Conservation (phyloP, 2,797 vertebrate species). For the Glossophaga mutica region DNA sequence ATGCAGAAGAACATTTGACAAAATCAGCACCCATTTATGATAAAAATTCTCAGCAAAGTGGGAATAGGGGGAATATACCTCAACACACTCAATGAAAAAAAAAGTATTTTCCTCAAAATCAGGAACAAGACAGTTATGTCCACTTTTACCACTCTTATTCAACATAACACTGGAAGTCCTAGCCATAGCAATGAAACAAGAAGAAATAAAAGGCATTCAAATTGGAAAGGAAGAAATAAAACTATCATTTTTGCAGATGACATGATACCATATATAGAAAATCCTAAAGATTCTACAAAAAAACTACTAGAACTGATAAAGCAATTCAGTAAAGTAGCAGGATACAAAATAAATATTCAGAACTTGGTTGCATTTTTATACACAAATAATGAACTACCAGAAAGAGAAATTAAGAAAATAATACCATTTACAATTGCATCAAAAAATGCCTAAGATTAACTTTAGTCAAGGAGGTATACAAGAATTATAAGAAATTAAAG, state of each 20-base stretch:
- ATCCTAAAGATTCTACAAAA: not conserved
- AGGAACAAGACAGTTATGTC: not conserved
- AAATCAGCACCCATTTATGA: not conserved
- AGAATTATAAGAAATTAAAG: not conserved
- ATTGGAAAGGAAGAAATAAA: not conserved
- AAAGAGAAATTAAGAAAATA: not conserved
- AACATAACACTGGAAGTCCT: not conserved
- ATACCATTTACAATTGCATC: not conserved
- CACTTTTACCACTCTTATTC: not conserved
- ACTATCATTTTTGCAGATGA: not conserved
- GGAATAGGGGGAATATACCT: not conserved
- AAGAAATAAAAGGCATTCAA: not conserved
- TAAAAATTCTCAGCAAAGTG: not conserved
- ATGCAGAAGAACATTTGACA: not conserved
- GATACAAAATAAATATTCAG: not conserved
- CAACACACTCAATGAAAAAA: not conserved
- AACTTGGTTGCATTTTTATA: not conserved
- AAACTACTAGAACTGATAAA: not conserved
- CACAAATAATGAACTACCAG: not conserved
- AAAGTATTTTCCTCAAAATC: not conserved
- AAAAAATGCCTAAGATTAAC: not conserved
- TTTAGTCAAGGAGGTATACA: not conserved
- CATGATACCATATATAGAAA: not conserved
- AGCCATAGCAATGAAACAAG: not conserved
- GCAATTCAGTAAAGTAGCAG: not conserved